Evolutionary conservation across 30 jellyfish, hydroid and myxozoan genomes (phyloP).

Genomic region (Hydractinia echinata): DNA sequence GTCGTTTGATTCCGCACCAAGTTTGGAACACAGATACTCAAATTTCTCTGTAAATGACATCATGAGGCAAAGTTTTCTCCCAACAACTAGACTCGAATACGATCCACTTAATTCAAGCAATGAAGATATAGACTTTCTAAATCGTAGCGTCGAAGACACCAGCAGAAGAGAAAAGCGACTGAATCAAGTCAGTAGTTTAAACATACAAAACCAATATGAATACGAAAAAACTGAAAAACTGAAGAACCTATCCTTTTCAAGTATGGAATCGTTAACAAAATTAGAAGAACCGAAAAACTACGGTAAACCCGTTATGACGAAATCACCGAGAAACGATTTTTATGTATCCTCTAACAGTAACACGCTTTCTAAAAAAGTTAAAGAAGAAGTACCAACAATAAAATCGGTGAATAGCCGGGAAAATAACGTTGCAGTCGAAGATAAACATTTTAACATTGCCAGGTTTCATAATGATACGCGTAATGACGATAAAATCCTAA

Average conservation of each 20-base stretch:
- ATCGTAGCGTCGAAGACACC: neutral
- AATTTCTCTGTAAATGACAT: slow-evolving; percentile 38
- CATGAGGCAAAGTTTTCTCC: slow-evolving; percentile 35
- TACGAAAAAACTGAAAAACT: slow-evolving; percentile 11
- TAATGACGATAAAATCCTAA: no score
- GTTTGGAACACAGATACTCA: slow-evolving; percentile 13
- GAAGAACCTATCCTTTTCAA: neutral
- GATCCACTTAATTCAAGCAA: neutral
- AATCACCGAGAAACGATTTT: slow-evolving; percentile 22
- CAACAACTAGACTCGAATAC: slow-evolving; percentile 22
- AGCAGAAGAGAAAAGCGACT: neutral
- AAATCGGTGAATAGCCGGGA: no score
- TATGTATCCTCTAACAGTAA: neutral
- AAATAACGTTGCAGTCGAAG: no score
- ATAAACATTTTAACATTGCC: no score
- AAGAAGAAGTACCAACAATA: no score
- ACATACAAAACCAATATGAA: slow-evolving; percentile 38
- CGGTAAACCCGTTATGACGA: slow-evolving; percentile 35
- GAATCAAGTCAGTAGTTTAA: slow-evolving; percentile 19
- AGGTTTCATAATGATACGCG: no score
- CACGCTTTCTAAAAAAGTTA: neutral
- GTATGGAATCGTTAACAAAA: neutral
- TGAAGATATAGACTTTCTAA: neutral
- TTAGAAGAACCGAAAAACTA: slow-evolving; percentile 6
- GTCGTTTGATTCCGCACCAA: slow-evolving; percentile 3